Percentiles rank a stretch among this genome's conserved stretches.
Conservation (phyloP, 1,140 invertebrate species). For the Diachasmimorpha longicaudata region DNA sequence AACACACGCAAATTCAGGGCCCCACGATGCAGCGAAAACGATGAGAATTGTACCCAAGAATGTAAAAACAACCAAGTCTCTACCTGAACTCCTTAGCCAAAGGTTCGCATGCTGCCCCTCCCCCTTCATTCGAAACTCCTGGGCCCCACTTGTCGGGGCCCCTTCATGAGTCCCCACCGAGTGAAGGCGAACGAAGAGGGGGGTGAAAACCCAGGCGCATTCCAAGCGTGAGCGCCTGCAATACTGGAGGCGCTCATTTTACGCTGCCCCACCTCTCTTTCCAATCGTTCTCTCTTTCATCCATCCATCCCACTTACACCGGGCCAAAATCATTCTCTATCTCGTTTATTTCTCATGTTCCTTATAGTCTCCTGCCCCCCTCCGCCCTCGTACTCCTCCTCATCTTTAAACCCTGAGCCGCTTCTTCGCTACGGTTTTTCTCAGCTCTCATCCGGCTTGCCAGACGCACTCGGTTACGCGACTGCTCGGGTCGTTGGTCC, state of each 20-base stretch:
- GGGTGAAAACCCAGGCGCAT: slow-evolving; percentile 21
- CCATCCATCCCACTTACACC: neutral
- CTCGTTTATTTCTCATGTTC: neutral
- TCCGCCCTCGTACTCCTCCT: neutral
- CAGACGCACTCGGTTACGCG: slow-evolving; percentile 25
- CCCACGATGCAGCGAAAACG: neutral
- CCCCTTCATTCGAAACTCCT: neutral
- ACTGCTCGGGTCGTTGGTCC: slow-evolving; percentile 13
- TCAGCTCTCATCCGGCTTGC: neutral
- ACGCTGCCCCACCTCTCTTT: neutral
- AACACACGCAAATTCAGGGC: neutral
- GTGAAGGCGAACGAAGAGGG: slow-evolving; percentile 1
- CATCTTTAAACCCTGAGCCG: neutral
- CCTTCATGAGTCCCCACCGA: neutral
- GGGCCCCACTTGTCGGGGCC: neutral
- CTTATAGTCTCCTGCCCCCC: neutral
- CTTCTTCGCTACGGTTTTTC: slow-evolving; percentile 26
- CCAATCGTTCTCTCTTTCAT: slow-evolving; percentile 11
- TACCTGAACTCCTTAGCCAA: slow-evolving; percentile 13
- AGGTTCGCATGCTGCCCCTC: neutral
- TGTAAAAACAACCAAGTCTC: neutral
- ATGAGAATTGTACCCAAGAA: neutral
- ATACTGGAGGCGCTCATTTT: slow-evolving; percentile 10
- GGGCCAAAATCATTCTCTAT: neutral
- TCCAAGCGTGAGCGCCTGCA: slow-evolving; percentile 12